These are phyloP conservation scores for Melipona beecheii DNA, from an alignment of 2,888 invertebrate genomes.

Conservation along the genomic window DNA sequence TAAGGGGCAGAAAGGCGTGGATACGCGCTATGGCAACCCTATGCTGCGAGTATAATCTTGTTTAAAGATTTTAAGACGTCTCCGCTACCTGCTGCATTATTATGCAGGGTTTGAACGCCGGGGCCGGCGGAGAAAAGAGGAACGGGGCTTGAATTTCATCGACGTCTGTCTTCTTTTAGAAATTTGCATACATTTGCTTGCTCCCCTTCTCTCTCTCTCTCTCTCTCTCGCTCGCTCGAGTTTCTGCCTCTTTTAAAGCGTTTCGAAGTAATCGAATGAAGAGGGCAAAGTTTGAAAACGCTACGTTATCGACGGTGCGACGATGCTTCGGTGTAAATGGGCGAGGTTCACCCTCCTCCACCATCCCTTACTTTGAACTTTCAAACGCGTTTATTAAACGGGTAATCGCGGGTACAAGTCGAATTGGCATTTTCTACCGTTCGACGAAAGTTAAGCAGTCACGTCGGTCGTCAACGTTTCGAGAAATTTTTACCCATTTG, in stretches of 20 bases:
- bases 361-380: background rate
- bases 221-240: background rate
- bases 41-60: slow-evolving; percentile 33
- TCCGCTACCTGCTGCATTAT: slow-evolving; percentile 34
- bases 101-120: background rate
- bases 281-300: slow-evolving; percentile 12
- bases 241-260: background rate
- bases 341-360: background rate
- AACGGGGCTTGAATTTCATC: slow-evolving; percentile 21
- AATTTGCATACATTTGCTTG: slow-evolving; percentile 27
- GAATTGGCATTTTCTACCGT: background rate
- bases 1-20: slow-evolving; percentile 26
- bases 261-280: slow-evolving; percentile 1
- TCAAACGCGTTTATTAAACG: background rate
- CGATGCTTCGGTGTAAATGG: background rate
- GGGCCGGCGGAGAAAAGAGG: background rate
- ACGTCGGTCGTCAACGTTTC: no score
- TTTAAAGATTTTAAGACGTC: slow-evolving; percentile 58
- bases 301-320: background rate
- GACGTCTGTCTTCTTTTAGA: slow-evolving; percentile 46
- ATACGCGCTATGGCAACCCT: background rate
- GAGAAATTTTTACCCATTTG: no score
- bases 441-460: background rate
- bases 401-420: background rate
- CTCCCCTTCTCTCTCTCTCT: background rate